Base-by-base conservation (phyloP, 2,113 vertebrate species). In the Grammomys surdaster region DNA sequence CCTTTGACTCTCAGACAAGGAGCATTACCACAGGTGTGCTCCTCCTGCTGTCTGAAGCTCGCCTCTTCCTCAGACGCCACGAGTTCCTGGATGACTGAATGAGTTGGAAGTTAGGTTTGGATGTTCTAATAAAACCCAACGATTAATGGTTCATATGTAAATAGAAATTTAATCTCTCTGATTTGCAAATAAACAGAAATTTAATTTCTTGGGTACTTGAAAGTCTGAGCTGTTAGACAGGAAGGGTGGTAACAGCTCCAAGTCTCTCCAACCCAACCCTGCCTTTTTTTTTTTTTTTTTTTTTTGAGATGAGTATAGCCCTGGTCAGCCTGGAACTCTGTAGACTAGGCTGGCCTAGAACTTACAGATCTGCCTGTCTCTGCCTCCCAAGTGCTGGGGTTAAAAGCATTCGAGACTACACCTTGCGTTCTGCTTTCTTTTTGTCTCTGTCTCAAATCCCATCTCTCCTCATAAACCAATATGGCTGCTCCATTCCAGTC, bases 11-110 rank as follows among this genome's bases (percentile, higher is more conserved):
- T 17, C 17, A 36, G 69, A 33, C 13, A 36, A 33, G 9, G 2
- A 46, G 11, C 19, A 13, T 14, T 22, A n/a, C 43, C 31, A 0
- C 0, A 0, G 0, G 11, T 13, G 67, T 54, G 67, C 46, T 54
- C 69, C 8, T 20, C 43, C 5, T 43, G 43, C 22, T 46, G n/a
- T 46, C 82, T 67, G 65, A 7, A 36, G 14, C 67, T n/a, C 20
- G 11, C 11, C 65, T 36, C 65, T 36, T 26, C 60, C 77, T 76
- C 69, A 40, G 73, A n/a, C 13, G 12, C 67, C 3, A 0, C 4
- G 73, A 63, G 31, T n/a, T 46, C 36, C 90, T 46, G 28, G 36
- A 9, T 28, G 58, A 75, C 85, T 70, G 60, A 40, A 10, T 3
- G 14, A 75, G 33, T 1, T 17, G 46, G 48, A 28, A 40, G 12